Evolutionary conservation across 2,888 invertebrate genomes (phyloP).

Genomic region (Galeopsomyia nigrocyanea): DNA sequence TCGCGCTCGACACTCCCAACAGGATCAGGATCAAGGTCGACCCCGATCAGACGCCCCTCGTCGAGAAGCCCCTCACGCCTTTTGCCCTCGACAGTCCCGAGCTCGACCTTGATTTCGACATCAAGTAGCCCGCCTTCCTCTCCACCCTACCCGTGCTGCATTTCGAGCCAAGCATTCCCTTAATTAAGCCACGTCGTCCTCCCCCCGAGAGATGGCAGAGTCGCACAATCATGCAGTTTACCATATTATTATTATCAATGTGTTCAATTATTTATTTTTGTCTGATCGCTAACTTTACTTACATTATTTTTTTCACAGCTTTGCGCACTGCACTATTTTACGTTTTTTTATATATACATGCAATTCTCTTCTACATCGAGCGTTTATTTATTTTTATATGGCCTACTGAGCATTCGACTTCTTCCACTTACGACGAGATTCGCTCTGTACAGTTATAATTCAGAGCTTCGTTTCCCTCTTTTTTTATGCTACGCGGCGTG

Average conservation of each 20-base stretch:
- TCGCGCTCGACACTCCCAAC: conserved; percentile 68
- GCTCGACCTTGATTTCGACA: conserved; percentile 63
- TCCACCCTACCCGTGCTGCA: background rate
- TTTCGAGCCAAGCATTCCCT: background rate
- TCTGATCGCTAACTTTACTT: too few relatives aligned
- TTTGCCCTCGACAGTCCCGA: conserved; percentile 65
- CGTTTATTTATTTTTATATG: conserved; percentile 19
- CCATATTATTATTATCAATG: conserved; percentile 34
- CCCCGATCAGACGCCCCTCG: conserved; percentile 76
- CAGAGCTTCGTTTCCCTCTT: too few relatives aligned
- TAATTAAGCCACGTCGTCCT: too few relatives aligned
- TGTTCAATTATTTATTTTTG: conserved; percentile 45
- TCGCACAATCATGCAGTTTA: conserved; percentile 28
- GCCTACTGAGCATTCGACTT: conserved; percentile 26
- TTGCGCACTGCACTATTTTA: too few relatives aligned
- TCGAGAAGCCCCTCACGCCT: conserved; percentile 63
- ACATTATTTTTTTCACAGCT: too few relatives aligned
- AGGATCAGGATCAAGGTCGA: conserved; percentile 82
- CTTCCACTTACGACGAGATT: too few relatives aligned
- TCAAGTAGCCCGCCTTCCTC: conserved; percentile 55
- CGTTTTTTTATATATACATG: background rate
- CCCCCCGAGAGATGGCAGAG: too few relatives aligned
- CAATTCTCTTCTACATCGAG: conserved; percentile 16
- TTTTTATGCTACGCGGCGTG: too few relatives aligned
- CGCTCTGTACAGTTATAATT: too few relatives aligned